Percentiles rank a stretch among this genome's conserved stretches.
phyloP scores from a whole-genome alignment of 2,888 invertebrate species.

The Athalia circularis region DNA sequence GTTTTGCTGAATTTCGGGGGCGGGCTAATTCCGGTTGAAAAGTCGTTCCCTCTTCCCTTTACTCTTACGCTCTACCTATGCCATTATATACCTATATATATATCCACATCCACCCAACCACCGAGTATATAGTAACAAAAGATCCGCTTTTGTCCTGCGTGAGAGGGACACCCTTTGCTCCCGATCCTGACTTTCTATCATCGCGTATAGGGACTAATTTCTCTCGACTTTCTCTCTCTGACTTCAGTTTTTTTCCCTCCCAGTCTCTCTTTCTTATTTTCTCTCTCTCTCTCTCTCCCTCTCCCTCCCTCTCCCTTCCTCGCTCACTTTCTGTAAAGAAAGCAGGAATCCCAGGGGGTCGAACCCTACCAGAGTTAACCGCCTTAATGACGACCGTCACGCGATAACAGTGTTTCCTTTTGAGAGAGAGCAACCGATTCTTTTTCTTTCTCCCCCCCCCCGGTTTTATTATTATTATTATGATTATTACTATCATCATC shows the following conservation, averaged over 20 bases:
- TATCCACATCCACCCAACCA: too few relatives aligned
- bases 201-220: constrained; percentile 1
- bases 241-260: too few relatives aligned
- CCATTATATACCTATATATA: too few relatives aligned
- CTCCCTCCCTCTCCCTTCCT: too few relatives aligned
- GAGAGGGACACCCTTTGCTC: not conserved
- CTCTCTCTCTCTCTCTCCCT: too few relatives aligned
- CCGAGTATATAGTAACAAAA: constrained; percentile 5
- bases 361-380: constrained; percentile 34
- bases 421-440: not conserved
- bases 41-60: not conserved
- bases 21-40: not conserved
- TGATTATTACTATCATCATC: not conserved
- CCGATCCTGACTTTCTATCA: too few relatives aligned
- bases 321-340: not conserved
- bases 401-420: constrained; percentile 34
- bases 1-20: not conserved
- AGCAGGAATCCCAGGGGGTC: not conserved
- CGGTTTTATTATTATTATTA: not conserved
- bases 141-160: constrained; percentile 12
- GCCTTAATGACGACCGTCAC: constrained; percentile 42
- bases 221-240: too few relatives aligned
- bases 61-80: too few relatives aligned
- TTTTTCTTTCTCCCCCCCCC: not conserved
- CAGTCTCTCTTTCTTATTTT: too few relatives aligned